Conservation (phyloP, 2,888 invertebrate genomes). For the Himalopsyche anomala region DNA sequence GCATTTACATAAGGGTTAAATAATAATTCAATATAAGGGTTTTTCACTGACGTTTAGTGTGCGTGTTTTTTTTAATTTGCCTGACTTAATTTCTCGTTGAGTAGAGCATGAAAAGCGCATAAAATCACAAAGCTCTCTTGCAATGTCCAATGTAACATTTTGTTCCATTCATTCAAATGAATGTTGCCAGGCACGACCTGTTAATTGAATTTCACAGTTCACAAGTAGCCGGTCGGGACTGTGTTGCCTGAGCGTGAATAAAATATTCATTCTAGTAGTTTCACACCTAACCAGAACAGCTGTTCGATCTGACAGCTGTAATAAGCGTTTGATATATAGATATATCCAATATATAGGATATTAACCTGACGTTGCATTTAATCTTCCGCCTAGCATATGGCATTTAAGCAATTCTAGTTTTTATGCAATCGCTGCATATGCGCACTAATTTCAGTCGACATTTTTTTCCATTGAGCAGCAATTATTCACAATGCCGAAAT, state of each 20-base stretch:
- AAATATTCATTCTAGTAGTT: constrained; percentile 33
- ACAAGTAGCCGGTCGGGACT: neutral
- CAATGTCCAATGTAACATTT: neutral
- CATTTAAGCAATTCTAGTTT: neutral
- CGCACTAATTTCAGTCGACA: neutral
- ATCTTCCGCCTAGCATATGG: neutral
- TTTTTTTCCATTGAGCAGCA: no score
- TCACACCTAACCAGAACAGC: constrained; percentile 29
- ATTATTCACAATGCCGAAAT: neutral
- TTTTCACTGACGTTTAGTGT: no score
- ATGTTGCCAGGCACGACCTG: constrained; percentile 10
- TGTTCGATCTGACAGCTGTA: constrained; percentile 35
- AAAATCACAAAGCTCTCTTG: constrained; percentile 1
- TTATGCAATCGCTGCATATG: neutral
- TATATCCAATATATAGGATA: neutral
- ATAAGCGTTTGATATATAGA: neutral
- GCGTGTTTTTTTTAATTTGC: no score
- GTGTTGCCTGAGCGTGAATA: neutral
- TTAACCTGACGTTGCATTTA: neutral
- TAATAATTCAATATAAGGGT: no score
- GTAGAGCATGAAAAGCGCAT: neutral
- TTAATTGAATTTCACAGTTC: constrained; percentile 42
- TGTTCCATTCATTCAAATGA: constrained; percentile 12
- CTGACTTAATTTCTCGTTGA: neutral
- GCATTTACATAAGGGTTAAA: no score